phyloP scores from a whole-genome alignment of 2,888 invertebrate species.

The Tenthredo mesomela region DNA sequence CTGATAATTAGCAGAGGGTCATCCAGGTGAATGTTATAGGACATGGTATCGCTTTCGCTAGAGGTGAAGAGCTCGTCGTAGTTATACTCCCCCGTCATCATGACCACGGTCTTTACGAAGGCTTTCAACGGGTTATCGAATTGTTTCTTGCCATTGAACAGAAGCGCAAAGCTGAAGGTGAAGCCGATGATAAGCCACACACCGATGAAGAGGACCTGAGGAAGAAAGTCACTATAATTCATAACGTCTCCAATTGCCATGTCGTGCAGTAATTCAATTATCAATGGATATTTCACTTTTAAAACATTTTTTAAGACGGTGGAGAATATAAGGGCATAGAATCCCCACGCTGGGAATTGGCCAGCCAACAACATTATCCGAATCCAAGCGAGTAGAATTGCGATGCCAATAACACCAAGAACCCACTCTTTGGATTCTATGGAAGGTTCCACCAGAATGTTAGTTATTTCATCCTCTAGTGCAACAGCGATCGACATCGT shows the following conservation, averaged over 20 bases:
- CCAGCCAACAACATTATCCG: slow-evolving; percentile 80
- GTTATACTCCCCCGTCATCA: slow-evolving; percentile 82
- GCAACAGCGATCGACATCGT: slow-evolving; percentile 72
- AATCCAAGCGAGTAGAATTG: slow-evolving; percentile 79
- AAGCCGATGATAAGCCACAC: slow-evolving; percentile 80
- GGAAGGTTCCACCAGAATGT: background rate
- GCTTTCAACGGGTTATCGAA: slow-evolving; percentile 77
- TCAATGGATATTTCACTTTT: slow-evolving; percentile 72
- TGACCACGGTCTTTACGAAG: slow-evolving; percentile 80
- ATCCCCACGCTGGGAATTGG: slow-evolving; percentile 80
- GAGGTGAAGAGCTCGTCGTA: slow-evolving; percentile 76
- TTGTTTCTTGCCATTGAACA: slow-evolving; percentile 77
- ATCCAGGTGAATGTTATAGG: slow-evolving; percentile 32
- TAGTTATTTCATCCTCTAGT: slow-evolving; percentile 56
- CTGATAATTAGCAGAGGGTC: slow-evolving; percentile 69
- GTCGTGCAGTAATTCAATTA: background rate
- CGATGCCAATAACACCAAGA: slow-evolving; percentile 76
- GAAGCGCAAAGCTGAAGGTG: slow-evolving; percentile 80
- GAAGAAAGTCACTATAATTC: slow-evolving; percentile 33
- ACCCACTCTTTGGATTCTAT: slow-evolving; percentile 67
- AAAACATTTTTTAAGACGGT: slow-evolving; percentile 80
- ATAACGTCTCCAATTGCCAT: background rate
- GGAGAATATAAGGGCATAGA: slow-evolving; percentile 81
- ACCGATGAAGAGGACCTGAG: slow-evolving; percentile 79
- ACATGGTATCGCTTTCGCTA: background rate